Evolutionary conservation across 2,797 vertebrate species (phyloP), one percentile per base, ranked within the genome.

Genomic region (Notolabrus celidotus): DNA sequence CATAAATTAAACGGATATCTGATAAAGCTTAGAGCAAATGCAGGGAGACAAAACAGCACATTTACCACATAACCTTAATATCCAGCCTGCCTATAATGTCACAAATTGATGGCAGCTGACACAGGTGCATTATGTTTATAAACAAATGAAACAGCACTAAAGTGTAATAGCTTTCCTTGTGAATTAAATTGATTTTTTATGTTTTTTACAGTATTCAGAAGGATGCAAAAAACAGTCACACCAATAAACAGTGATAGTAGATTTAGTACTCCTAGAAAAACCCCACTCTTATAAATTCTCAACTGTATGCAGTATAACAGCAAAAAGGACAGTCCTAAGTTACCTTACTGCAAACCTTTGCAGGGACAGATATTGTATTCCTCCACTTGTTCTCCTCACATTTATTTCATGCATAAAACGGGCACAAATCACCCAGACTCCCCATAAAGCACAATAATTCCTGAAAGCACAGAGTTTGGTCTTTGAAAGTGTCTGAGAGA

Each of bases 41-140:
- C 69, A 80, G 46, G 63, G 54, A 79, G 74, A 83, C 60, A 80
- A 94, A 94, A 93, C 92, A 88, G 82, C 93, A 45, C 60, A 67
- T 77, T 27, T 51, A 71, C 20, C 47, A 36, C 34, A 36, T 36
- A 45, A 15, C 56, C 36, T 67, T 77, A 11, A 52, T 60, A 63
- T 70, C 61, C 55, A 78, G 56, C 38, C 49, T 66, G 60, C 22
- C 39, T 63, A 50, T 57, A 67, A 72, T 73, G 27, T 69, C 67
- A 71, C 47, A 64, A 54, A 54, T 17, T 49, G 14, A 80, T 20
- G 4, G 34, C 47, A 55, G 39, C 22, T 66, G 49, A 69, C 51
- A 59, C 41, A 2, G 45, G 11, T 62, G 34, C 78, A 77, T 73
- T 59, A 71, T 42, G 53, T n/a, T 60, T 55, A 61, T 38, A 62